Evolutionary conservation across 2,797 vertebrate genomes (phyloP).

Genomic region (Scleropages formosus): DNA sequence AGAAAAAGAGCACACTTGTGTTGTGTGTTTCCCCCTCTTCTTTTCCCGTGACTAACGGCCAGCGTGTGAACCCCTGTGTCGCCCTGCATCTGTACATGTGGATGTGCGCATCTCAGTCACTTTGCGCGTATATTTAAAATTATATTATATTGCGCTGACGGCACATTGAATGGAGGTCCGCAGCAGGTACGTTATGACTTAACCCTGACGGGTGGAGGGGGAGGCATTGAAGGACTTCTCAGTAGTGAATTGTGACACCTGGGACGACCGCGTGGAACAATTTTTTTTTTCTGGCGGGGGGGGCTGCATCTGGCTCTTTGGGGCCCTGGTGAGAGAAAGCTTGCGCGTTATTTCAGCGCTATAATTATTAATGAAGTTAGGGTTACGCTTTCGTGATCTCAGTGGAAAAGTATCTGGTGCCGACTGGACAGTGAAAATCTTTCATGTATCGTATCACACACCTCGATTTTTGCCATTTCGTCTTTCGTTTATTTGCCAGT

Average conservation of each 20-base stretch:
- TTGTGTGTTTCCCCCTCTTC: not conserved
- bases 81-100: not conserved
- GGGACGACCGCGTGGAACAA: slow-evolving; percentile 16
- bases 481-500: too few relatives aligned
- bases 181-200: not conserved
- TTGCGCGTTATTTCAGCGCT: not conserved
- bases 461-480: too few relatives aligned
- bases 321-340: slow-evolving; percentile 1
- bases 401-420: too few relatives aligned
- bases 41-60: not conserved
- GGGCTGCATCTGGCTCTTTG: too few relatives aligned
- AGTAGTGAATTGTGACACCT: slow-evolving; percentile 26
- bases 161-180: not conserved
- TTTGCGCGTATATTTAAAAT: too few relatives aligned
- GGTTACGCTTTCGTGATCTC: too few relatives aligned
- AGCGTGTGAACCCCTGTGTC: not conserved
- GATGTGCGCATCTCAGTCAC: slow-evolving; percentile 9
- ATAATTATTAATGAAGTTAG: not conserved
- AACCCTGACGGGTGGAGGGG: not conserved
- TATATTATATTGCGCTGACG: not conserved
- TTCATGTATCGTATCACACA: too few relatives aligned
- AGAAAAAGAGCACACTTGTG: not conserved
- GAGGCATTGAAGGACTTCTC: slow-evolving; percentile 1
- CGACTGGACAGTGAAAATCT: too few relatives aligned
- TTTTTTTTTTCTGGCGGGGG: too few relatives aligned